Base-by-base conservation (phyloP, 2,113 vertebrate species). In the Nycticorax nycticorax region DNA sequence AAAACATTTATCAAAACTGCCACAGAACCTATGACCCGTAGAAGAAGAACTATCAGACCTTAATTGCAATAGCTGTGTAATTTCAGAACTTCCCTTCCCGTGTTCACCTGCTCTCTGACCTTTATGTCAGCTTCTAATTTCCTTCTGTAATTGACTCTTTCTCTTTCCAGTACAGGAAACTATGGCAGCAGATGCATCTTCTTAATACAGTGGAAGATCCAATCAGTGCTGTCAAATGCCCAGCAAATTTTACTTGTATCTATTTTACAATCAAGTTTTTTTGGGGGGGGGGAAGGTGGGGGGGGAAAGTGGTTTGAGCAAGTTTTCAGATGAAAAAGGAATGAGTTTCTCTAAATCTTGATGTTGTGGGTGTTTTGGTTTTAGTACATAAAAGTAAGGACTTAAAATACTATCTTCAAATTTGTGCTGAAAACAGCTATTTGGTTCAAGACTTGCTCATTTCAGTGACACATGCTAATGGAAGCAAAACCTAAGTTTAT, bases 61-160 rank as follows among this genome's bases (percentile, higher is more conserved):
- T 96, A 96, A 96, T 79, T 93, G 84, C 79, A 84, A 52, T 57
- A 86, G 50, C 83, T 88, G 32, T 93, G 79, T 91, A 76, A 89
- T 94, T 92, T 91, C 66, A 89, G 81, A 82, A 75, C 35, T 87
- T 91, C 43, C 28, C 26, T 95, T 92, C 72, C 27, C 74, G 72
- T 87, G 39, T 76, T 94, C 89, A 69, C 80, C 92, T 84, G 30
- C 60, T 84, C 43, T 80, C 66, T 87, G 69, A 89, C 94, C 89
- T 91, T 84, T 75, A 71, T 69, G 74, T 52, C 89, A 88, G 69
- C 74, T 89, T 94, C 69, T 96, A 86, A 95, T 94, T 95, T 96
- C 84, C 73, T 89, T 85, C 62, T 68, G 52, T 93, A 96, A 93
- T 89, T 85, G 91, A 96, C n/a, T 83, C 75, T 71, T 18, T 50